Conservation (phyloP, 2,113 vertebrate genomes). For the Sarotherodon lohbergeri region DNA sequence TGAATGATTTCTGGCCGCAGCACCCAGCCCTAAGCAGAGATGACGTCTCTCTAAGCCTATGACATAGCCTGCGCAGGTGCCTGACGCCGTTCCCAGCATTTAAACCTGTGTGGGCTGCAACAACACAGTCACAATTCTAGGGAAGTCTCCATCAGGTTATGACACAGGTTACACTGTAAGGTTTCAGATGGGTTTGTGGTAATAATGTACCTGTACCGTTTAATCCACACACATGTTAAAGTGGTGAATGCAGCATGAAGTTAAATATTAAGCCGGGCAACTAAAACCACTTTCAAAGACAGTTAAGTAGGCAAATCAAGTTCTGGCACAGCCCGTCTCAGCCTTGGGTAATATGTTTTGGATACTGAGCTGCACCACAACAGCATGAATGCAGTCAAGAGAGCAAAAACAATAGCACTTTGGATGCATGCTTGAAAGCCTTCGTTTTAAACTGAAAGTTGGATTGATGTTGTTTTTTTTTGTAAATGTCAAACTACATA, state of each 20-base stretch:
- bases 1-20: not conserved
- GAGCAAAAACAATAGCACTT: not conserved
- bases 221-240: not conserved
- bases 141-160: not conserved
- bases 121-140: not conserved
- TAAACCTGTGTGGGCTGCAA: not conserved
- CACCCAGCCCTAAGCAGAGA: not conserved
- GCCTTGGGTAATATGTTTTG: not conserved
- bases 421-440: not conserved
- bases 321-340: not conserved
- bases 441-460: not conserved
- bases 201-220: not conserved
- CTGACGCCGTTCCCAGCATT: not conserved
- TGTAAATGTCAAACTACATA: not conserved
- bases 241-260: not conserved
- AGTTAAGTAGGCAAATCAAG: not conserved
- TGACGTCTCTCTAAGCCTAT: not conserved
- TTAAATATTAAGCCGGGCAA: not conserved
- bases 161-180: not conserved
- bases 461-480: not conserved
- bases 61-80: not conserved
- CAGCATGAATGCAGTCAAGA: not conserved
- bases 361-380: not conserved
- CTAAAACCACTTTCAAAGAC: not conserved
- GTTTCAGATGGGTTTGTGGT: not conserved